These are phyloP conservation scores for Polyergus mexicanus DNA, from an alignment of 1,140 invertebrate genomes.

Conservation along the genomic window DNA sequence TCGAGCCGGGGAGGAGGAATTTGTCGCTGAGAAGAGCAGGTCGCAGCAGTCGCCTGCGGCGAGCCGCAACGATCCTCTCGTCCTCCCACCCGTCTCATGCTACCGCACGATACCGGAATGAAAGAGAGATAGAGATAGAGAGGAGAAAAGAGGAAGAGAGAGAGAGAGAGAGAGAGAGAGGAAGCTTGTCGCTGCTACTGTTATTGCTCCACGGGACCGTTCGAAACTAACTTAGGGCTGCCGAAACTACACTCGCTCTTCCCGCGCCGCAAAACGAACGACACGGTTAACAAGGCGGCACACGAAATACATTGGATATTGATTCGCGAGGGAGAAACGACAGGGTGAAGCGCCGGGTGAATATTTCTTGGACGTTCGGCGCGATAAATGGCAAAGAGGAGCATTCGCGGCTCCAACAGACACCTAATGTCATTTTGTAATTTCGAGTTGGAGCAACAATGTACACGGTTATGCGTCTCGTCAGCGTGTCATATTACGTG, in stretches of 20 bases:
- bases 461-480: not conserved
- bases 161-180: slow-evolving; percentile 69
- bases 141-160: slow-evolving; percentile 57
- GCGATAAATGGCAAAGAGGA: not conserved
- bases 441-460: not conserved
- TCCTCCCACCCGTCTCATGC: slow-evolving; percentile 75
- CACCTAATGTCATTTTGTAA: not conserved
- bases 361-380: slow-evolving; percentile 28
- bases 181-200: slow-evolving; percentile 53
- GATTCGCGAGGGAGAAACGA: slow-evolving; percentile 62
- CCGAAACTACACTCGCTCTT: slow-evolving; percentile 71
- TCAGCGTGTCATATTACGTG: not conserved
- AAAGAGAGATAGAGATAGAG: slow-evolving; percentile 47
- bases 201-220: slow-evolving; percentile 67
- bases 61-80: slow-evolving; percentile 83
- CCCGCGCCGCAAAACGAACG: slow-evolving; percentile 70
- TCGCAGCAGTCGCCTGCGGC: slow-evolving; percentile 85
- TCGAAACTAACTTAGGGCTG: slow-evolving; percentile 72
- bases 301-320: slow-evolving; percentile 68
- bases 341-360: slow-evolving; percentile 8
- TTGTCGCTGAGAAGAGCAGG: slow-evolving; percentile 77
- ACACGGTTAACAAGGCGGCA: slow-evolving; percentile 67
- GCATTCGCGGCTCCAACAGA: not conserved
- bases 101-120: slow-evolving; percentile 67
- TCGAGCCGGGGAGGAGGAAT: slow-evolving; percentile 72